Evolutionary conservation across 2,888 invertebrate species (phyloP).

Genomic region (Microchrysa polita): DNA sequence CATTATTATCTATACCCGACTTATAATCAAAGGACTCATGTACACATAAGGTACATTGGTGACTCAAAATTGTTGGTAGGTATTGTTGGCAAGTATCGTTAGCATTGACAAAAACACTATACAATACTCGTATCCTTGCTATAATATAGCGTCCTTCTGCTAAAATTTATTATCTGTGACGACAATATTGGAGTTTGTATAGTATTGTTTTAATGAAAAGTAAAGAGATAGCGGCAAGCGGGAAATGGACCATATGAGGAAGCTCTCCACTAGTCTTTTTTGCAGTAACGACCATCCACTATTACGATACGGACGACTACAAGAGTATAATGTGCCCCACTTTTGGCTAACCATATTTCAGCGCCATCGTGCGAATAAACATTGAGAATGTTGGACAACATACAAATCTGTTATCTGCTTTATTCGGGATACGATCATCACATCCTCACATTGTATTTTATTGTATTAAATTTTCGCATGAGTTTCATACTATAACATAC

Average conservation of each 20-base stretch:
- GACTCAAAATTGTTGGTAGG: slow-evolving; percentile 30
- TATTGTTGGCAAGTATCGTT: slow-evolving; percentile 37
- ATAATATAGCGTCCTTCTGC: neutral
- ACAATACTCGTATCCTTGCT: neutral
- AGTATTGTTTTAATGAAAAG: slow-evolving; percentile 34
- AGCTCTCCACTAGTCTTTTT: too few species aligned
- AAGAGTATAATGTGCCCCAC: too few species aligned
- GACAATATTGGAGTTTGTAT: slow-evolving; percentile 31
- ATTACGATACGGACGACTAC: neutral
- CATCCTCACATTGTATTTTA: too few species aligned
- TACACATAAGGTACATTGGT: slow-evolving; percentile 28
- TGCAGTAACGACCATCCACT: neutral
- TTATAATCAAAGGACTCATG: too few species aligned
- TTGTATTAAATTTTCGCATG: too few species aligned
- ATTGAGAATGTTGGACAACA: too few species aligned
- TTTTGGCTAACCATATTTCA: too few species aligned
- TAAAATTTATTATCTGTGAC: slow-evolving; percentile 31
- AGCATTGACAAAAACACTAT: slow-evolving; percentile 29
- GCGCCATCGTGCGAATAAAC: too few species aligned
- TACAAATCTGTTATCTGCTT: too few species aligned
- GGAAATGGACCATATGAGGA: neutral
- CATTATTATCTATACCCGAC: too few species aligned
- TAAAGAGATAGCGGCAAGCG: neutral
- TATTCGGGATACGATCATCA: too few species aligned
- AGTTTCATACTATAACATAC: too few species aligned